Evolutionary conservation across 2,113 vertebrate genomes (phyloP), one percentile per base, ranked within the genome.

Genomic region (Typhlomys cinereus): DNA sequence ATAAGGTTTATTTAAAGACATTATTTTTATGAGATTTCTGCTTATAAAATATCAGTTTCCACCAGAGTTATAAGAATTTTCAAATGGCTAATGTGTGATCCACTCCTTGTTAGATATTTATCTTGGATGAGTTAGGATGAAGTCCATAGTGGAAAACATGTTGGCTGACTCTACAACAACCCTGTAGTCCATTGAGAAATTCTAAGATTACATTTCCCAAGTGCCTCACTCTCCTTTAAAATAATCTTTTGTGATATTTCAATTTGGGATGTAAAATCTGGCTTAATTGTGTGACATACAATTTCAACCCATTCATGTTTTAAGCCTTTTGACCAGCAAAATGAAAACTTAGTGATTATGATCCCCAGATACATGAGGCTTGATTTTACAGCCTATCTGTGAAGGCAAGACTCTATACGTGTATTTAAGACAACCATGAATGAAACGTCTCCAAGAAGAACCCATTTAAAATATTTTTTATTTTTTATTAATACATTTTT

Each of bases 21-120:
- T 2, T 25, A 88, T 88, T 90, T 92, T 20, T 90, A 92, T 39
- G 82, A 67, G 64, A 69, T 83, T 86, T 92, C 48, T 86, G 52
- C 89, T 91, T 89, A 93, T 52, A 92, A 95, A 92, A 61, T 12
- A 89, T 64, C 88, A 70, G 15, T 71, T 93, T 75, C 70, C 76
- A 61, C 18, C 64, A 95, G 44, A 85, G 75, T 75, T 93, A 54
- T 20, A 75, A 76, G n/a, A 93, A 88, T 27, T 79, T 73, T 87
- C 46, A 15, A 86, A 1, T 61, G 31, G 44, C 27, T 85, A 85
- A 80, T 48, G 41, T 46, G 64, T 83, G 80, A 85, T 36, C 41
- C n/a, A 83, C 20, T 34, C 25, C 75, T 73, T 62, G 70, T 69
- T 46, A 59, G 59, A 82, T 70, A 92, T 76, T 90, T 92, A 90